phyloP scores from a whole-genome alignment of 2,888 invertebrate genomes.

The Napeogenes inachia region DNA sequence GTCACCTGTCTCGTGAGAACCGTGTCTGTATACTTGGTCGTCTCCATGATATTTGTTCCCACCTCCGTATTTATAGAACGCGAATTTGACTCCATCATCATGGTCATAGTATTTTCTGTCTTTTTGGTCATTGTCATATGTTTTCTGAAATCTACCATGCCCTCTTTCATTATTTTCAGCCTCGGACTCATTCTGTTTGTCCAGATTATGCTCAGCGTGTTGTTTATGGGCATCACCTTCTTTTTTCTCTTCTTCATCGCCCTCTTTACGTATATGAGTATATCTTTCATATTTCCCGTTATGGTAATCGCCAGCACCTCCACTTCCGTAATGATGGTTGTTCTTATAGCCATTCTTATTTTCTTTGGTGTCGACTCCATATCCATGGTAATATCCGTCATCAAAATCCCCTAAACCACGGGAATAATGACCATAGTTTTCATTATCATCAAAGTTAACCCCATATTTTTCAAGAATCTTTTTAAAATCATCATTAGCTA shows the following conservation, averaged over 20 bases:
- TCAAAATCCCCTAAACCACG: constrained; percentile 51
- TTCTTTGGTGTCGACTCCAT: constrained; percentile 60
- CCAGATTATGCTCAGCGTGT: constrained; percentile 62
- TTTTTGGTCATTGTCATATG: constrained; percentile 83
- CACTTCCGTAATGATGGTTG: constrained; percentile 72
- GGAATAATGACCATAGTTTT: constrained; percentile 57
- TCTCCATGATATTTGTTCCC: constrained; percentile 71
- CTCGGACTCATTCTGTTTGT: constrained; percentile 70
- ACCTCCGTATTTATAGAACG: constrained; percentile 77
- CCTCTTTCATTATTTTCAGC: constrained; percentile 77
- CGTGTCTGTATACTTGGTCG: constrained; percentile 70
- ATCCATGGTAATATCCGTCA: constrained; percentile 47
- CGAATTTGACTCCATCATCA: constrained; percentile 78
- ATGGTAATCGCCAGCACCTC: constrained; percentile 73
- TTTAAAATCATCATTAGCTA: constrained; percentile 56
- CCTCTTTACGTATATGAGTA: constrained; percentile 14
- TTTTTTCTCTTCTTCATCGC: constrained; percentile 11
- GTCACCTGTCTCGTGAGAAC: constrained; percentile 70
- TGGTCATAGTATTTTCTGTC: constrained; percentile 82
- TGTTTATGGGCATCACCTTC: constrained; percentile 11
- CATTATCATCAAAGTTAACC: constrained; percentile 44
- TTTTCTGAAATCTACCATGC: constrained; percentile 80
- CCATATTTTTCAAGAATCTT: constrained; percentile 53
- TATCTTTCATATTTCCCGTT: constrained; percentile 70
- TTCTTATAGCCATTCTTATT: constrained; percentile 75